Conservation (phyloP, 1,140 invertebrate genomes). For the Octopus sinensis region DNA sequence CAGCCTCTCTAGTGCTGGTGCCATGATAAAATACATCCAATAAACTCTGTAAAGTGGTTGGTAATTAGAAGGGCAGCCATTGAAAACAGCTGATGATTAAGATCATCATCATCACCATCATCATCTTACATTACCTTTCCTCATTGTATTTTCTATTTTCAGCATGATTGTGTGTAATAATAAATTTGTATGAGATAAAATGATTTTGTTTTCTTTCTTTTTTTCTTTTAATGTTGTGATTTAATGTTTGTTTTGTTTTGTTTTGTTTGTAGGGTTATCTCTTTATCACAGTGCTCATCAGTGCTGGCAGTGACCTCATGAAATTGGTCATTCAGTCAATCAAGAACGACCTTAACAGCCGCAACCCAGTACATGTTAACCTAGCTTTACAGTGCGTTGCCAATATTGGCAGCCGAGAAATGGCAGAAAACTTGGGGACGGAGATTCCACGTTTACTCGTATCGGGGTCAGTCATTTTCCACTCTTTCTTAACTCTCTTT, state of each 20-base stretch:
- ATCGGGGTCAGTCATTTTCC: slow-evolving; percentile 77
- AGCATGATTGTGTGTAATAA: too few species aligned
- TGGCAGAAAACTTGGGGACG: slow-evolving; percentile 97
- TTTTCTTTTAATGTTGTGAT: background rate
- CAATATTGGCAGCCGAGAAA: slow-evolving; percentile 98
- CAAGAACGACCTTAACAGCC: slow-evolving; percentile 94
- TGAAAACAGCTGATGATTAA: too few species aligned
- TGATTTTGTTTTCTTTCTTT: background rate
- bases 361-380: slow-evolving; percentile 98
- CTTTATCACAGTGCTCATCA: slow-evolving; percentile 98
- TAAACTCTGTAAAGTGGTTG: too few species aligned
- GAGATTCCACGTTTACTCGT: slow-evolving; percentile 98
- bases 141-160: too few species aligned
- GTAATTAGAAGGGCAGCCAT: too few species aligned
- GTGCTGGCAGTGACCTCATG: slow-evolving; percentile 98
- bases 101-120: too few species aligned
- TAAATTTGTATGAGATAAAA: background rate
- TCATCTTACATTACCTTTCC: too few species aligned
- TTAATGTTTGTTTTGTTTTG: background rate
- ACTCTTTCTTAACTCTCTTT: background rate
- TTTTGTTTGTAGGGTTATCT: slow-evolving; percentile 81
- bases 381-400: slow-evolving; percentile 99
- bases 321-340: slow-evolving; percentile 99
- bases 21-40: too few species aligned
- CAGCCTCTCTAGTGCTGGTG: too few species aligned